A percentile compares a stretch with the other conserved stretches of the same genome.
Conservation (phyloP, 2,888 invertebrate genomes). For the Chymomyza procnemis region DNA sequence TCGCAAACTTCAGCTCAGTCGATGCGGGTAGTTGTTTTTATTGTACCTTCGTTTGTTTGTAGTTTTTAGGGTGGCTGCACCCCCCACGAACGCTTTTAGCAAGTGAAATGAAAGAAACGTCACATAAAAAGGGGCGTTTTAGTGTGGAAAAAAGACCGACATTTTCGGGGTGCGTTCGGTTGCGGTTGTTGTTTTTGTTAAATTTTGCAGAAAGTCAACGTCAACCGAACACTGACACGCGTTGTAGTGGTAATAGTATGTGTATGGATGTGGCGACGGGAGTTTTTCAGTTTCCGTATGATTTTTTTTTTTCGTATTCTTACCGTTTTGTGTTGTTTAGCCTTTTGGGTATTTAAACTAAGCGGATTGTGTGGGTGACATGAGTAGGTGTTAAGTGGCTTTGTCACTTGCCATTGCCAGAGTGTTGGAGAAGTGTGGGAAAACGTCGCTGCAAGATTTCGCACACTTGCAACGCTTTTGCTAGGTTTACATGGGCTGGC, state of each 20-base stretch:
- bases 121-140: slow-evolving; percentile 64
- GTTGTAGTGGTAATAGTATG: slow-evolving; percentile 17
- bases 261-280: slow-evolving; percentile 19
- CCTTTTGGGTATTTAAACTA: slow-evolving; percentile 72
- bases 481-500: not conserved
- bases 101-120: slow-evolving; percentile 40
- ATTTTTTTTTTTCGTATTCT: slow-evolving; percentile 28
- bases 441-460: slow-evolving; percentile 9
- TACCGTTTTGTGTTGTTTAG: slow-evolving; percentile 57
- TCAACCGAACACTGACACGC: slow-evolving; percentile 27
- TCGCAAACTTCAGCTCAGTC: slow-evolving; percentile 22
- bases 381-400: slow-evolving; percentile 75
- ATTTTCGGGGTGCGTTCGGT: slow-evolving; percentile 27
- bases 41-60: slow-evolving; percentile 31
- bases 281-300: slow-evolving; percentile 46
- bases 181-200: slow-evolving; percentile 72
- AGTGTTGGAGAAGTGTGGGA: slow-evolving; percentile 35
- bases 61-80: slow-evolving; percentile 53
- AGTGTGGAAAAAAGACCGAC: slow-evolving; percentile 50
- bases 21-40: not conserved
- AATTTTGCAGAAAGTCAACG: slow-evolving; percentile 72
- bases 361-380: slow-evolving; percentile 70
- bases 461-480: not conserved
- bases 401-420: slow-evolving; percentile 63
- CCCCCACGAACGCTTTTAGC: slow-evolving; percentile 14